A percentile compares a stretch with the other conserved stretches of the same genome.
Conservation (phyloP, 2,888 invertebrate genomes). For the Operophtera brumata region DNA sequence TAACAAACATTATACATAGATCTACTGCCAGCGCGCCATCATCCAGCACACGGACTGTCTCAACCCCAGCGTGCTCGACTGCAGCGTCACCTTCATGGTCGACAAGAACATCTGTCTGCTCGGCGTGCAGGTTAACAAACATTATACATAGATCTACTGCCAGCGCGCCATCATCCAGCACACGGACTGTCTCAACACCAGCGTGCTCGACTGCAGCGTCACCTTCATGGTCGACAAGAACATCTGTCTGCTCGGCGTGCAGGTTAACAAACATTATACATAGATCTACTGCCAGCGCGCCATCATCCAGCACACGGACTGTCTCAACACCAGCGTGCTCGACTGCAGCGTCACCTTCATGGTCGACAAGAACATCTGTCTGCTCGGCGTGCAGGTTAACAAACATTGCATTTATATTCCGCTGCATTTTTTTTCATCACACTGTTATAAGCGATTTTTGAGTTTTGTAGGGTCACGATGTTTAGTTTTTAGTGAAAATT, state of each 20-base stretch:
- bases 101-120: slow-evolving; percentile 89
- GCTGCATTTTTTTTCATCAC: too few relatives aligned
- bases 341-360: slow-evolving; percentile 90
- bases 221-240: slow-evolving; percentile 91
- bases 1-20: too few relatives aligned
- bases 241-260: slow-evolving; percentile 87
- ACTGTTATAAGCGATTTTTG: too few relatives aligned
- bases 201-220: slow-evolving; percentile 87
- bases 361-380: slow-evolving; percentile 89
- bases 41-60: slow-evolving; percentile 86
- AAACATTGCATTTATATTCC: too few relatives aligned
- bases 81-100: slow-evolving; percentile 89
- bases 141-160: slow-evolving; percentile 88
- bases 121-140: slow-evolving; percentile 83
- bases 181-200: slow-evolving; percentile 87
- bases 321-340: slow-evolving; percentile 86
- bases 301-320: slow-evolving; percentile 84
- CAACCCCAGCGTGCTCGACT: slow-evolving; percentile 88
- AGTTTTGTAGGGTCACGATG: too few relatives aligned
- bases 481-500: too few relatives aligned
- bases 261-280: too few relatives aligned
- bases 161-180: slow-evolving; percentile 83
- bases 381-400: slow-evolving; percentile 84
- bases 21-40: slow-evolving; percentile 85
- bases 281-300: slow-evolving; percentile 86